Evolutionary conservation across 2,888 invertebrate species (phyloP), one percentile per base, ranked within the genome.

Genomic region (Acrobasis suavella): DNA sequence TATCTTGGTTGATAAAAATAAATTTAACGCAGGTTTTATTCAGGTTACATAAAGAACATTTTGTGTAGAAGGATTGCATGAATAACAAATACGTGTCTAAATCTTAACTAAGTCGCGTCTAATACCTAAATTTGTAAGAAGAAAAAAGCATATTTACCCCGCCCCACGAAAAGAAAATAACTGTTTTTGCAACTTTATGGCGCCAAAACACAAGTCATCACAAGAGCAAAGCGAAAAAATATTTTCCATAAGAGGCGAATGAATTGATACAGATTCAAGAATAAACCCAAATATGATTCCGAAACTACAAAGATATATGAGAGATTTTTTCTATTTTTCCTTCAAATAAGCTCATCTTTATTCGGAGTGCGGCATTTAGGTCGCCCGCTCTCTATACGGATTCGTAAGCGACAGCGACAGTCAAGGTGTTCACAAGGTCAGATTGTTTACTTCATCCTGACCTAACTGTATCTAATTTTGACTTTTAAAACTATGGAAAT

Each of bases 401-500:
- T 50, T 51, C 42, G 51, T 46, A 12, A 55, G 12, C 46, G 60
- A 67, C 46, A 46, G 46, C 5, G 46, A 7, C 62, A 73, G 76
- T 78, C 83, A 86, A 85, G 82, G 82, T 84, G 77, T 63, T 51
- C 65, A 63, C 76, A 86, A 86, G 85, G 86, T 85, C 80, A 85
- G 81, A 73, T 81, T 89, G 87, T 89, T 90, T 89, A 87, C 85
- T 75, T 76, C 78, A 65, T 63, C 69, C 67, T 71, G 72, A 71
- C 77, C 75, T 75, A 82, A 81, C 70, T 80, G 73, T 74, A 70
- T 71, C 73, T 73, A 69, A 72, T 80, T 80, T 80, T 82, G 76
- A 82, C 75, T 85, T 87, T 81, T 75, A 81, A 87, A 87, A 74
- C 77, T 76, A 87, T 88, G 86, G 58, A 81, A 85, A 88, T 86